phyloP scores from a whole-genome alignment of 2,888 invertebrate species.

The Caenorhabditis sp. region DNA sequence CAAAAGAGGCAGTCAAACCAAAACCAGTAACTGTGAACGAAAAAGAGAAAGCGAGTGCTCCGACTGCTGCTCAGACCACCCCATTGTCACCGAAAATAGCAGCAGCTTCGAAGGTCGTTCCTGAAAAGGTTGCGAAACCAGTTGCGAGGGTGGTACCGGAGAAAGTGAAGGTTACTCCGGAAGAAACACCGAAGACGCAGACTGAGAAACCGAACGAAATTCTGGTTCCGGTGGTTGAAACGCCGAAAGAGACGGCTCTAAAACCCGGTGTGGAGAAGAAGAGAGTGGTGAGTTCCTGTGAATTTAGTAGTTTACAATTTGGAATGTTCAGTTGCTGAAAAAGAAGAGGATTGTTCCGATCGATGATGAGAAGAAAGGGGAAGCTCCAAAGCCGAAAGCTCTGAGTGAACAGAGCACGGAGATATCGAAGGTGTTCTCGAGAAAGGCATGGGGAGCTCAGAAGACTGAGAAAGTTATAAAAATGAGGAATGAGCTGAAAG shows the following conservation, averaged over 20 bases:
- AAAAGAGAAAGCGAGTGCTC: neutral
- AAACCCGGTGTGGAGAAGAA: constrained; percentile 38
- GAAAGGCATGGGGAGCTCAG: constrained; percentile 29
- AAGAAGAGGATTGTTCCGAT: constrained; percentile 35
- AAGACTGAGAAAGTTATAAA: constrained; percentile 28
- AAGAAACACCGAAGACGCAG: neutral
- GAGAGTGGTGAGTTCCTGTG: constrained; percentile 14
- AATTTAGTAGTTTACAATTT: neutral
- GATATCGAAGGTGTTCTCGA: constrained; percentile 31
- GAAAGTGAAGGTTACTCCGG: constrained; percentile 7
- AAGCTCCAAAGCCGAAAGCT: constrained; percentile 24
- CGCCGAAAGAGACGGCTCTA: constrained; percentile 7
- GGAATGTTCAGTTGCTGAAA: constrained; percentile 30
- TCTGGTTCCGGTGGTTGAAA: neutral
- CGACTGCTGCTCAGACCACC: no score
- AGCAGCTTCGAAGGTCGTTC: neutral
- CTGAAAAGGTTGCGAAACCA: constrained; percentile 1
- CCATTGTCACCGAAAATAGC: neutral
- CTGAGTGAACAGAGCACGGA: constrained; percentile 29
- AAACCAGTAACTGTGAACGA: neutral
- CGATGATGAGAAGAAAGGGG: constrained; percentile 24
- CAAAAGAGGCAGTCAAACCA: constrained; percentile 8
- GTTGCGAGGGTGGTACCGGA: neutral
- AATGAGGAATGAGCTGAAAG: constrained; percentile 20
- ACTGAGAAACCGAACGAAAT: constrained; percentile 5